Evolutionary conservation across 2,797 vertebrate genomes (phyloP).

Genomic region (Notolabrus celidotus): DNA sequence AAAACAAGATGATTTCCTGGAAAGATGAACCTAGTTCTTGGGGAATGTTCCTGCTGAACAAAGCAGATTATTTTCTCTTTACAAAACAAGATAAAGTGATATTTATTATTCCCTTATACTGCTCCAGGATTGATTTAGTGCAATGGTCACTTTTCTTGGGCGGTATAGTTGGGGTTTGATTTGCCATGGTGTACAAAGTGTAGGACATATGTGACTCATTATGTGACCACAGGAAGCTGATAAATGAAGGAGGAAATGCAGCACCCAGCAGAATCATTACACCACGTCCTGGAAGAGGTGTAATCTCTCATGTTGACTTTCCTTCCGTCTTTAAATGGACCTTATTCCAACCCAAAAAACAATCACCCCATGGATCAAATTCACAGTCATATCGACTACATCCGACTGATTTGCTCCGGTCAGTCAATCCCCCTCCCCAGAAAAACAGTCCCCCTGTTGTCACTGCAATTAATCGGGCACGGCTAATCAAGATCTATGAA

Average conservation of each 20-base stretch:
- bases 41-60: too few species aligned
- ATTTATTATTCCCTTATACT: too few species aligned
- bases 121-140: too few species aligned
- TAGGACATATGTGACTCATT: too few species aligned
- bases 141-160: too few species aligned
- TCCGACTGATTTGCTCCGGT: slow-evolving; percentile 30
- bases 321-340: neutral
- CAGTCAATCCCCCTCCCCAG: slow-evolving; percentile 32
- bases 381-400: slow-evolving; percentile 5
- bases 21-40: too few species aligned
- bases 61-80: too few species aligned
- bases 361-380: neutral
- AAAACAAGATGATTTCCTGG: too few species aligned
- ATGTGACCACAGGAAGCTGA: neutral
- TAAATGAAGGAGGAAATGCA: neutral
- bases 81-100: too few species aligned
- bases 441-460: slow-evolving; percentile 46
- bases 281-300: neutral
- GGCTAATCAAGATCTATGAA: slow-evolving; percentile 72
- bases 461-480: slow-evolving; percentile 62
- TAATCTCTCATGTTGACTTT: neutral
- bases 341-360: neutral
- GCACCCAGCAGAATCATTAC: neutral
- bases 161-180: too few species aligned
- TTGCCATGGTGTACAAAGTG: too few species aligned